Conservation (phyloP, 2,797 vertebrate species). For the Chromobotia macracanthus region DNA sequence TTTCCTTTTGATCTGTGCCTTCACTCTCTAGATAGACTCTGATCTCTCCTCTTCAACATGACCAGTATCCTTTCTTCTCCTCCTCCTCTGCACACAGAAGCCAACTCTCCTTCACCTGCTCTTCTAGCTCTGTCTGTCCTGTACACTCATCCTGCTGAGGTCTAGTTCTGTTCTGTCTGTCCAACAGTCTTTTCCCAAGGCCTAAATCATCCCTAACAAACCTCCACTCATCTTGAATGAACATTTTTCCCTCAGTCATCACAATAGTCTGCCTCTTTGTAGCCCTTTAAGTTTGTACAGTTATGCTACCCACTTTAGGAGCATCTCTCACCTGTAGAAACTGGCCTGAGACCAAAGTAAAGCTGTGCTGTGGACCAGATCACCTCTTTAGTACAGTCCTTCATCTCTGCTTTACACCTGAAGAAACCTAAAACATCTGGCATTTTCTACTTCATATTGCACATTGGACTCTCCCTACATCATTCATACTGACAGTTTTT, state of each 20-base stretch:
- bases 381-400: neutral
- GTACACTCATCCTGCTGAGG: neutral
- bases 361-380: slow-evolving; percentile 20
- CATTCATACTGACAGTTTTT: neutral
- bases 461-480: neutral
- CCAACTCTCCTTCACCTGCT: neutral
- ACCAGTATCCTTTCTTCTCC: neutral
- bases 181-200: neutral
- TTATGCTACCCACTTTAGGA: neutral
- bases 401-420: neutral
- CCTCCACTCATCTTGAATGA: neutral
- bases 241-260: neutral
- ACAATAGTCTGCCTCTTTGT: neutral
- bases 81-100: neutral
- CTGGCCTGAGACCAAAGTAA: slow-evolving; percentile 29
- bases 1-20: slow-evolving; percentile 46
- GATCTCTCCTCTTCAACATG: slow-evolving; percentile 5
- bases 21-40: slow-evolving; percentile 50
- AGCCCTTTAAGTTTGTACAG: slow-evolving; percentile 5
- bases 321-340: neutral
- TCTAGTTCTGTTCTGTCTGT: neutral
- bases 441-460: neutral
- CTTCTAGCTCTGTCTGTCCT: slow-evolving; percentile 1
- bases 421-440: slow-evolving; percentile 5
- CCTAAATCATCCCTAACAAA: neutral